Percentiles rank a stretch among this genome's conserved stretches.
Evolutionary conservation across 1,140 invertebrate species (phyloP).

Genomic region (Drosophila sp.): DNA sequence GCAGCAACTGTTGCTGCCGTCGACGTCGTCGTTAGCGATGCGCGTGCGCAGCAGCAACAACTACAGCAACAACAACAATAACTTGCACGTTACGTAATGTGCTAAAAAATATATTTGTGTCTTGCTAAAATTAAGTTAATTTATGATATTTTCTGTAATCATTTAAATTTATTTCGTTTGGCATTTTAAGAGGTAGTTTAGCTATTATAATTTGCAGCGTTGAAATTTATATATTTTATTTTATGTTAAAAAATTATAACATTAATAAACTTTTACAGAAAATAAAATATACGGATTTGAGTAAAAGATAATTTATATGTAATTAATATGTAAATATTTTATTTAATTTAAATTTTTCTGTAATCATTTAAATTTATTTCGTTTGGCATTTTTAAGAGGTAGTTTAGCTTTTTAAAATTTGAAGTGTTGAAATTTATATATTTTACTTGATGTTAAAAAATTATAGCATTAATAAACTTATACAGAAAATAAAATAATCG

Average conservation of each 20-base stretch:
- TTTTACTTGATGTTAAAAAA: no score
- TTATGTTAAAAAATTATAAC: no score
- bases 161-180: conserved; percentile 49
- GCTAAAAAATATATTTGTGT: conserved; percentile 60
- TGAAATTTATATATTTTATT: background rate
- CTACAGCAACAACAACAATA: conserved; percentile 43
- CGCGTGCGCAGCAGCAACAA: conserved; percentile 47
- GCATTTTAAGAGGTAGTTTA: conserved; percentile 2
- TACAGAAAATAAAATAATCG: no score
- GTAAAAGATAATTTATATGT: no score
- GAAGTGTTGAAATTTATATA: background rate
- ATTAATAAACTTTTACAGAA: no score
- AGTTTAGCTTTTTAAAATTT: background rate
- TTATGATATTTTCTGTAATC: conserved; percentile 51
- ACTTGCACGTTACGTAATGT: conserved; percentile 64
- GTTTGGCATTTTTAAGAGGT: conserved; percentile 1
- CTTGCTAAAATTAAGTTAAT: conserved; percentile 75
- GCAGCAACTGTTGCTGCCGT: conserved; percentile 25
- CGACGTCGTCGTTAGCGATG: conserved; percentile 36
- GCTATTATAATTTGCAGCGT: background rate
- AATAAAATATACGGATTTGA: no score
- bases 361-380: conserved; percentile 52
- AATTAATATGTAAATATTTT: no score
- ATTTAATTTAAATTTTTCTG: no score
- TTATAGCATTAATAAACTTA: no score